Evolutionary conservation across 2,888 invertebrate genomes (phyloP), one percentile per base, ranked within the genome.

Genomic region (Papilio elwesi): DNA sequence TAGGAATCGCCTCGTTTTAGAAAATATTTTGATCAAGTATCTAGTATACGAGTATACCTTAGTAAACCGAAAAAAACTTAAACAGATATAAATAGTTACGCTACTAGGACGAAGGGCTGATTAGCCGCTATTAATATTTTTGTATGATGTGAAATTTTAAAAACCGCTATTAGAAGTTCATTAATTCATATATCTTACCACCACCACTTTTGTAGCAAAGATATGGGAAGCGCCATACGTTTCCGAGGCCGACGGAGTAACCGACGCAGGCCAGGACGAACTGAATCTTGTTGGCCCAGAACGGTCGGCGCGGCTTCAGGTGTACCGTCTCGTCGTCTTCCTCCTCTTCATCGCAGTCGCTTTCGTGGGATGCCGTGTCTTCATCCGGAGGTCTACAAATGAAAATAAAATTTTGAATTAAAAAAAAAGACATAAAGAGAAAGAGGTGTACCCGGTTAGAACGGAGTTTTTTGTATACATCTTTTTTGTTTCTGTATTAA

Each of bases 161-260:
- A 52, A 53, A 13, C 7, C n/a, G 13, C 1, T n/a, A 66, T 36
- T 48, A 26, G 13, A 57, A 57, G 9, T 68, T 47, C 15, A 38
- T 16, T 9, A 57, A 43, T 38, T 52, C 48, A 49, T 68, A 69
- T 52, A 9, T 49, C 85, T 95, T 86, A 97, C 97, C 97, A 94
- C 97, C 97, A 79, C 97, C 97, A 87, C 97, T 97, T 93, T 97
- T 97, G 90, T 97, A 97, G 90, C 97, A 97, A 81, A 98, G 95
- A 90, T 98, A 98, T 51, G 98, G 98, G 91, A 98, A 98, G 81
- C 98, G 95, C 98, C 98, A 98, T 77, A 98, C 97, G 85, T 98
- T 98, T 80, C 97, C 97, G 76, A 98, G 95, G 53, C 98, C 98
- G 70, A 98, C 97, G 69, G 97, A 97, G 87, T 98, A 98, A 38